Evolutionary conservation across 2,888 invertebrate species (phyloP), one percentile per base, ranked within the genome.

Genomic region (Zygaena filipendulae): DNA sequence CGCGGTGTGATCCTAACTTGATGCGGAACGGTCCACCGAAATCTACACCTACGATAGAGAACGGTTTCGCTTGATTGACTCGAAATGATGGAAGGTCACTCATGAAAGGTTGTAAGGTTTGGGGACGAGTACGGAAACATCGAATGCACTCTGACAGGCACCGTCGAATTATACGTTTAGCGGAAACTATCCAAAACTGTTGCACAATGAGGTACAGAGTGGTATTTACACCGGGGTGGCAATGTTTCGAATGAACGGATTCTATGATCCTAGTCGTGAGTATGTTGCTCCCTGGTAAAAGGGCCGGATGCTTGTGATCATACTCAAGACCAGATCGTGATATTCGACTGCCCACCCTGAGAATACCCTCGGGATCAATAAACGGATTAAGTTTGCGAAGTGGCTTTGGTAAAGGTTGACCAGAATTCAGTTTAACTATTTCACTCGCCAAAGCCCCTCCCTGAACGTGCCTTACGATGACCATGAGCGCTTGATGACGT

Each of bases 281-380:
- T 11, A n/a, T 10, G 21, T 18, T 19, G 27, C 18, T 29, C 10
- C 11, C 13, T 3, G 36, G 36, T 13, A 36, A 22, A 4, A 36
- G 16, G 5, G 25, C 32, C 2, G 36, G 36, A 23, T 32, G 36
- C 21, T 27, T 29, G 9, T 32, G 30, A 14, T 32, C 34, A 12
- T 21, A 37, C 21, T 29, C 32, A 9, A 37, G 13, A 2, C 34
- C 37, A 9, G 37, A 29, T n/a, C 32, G 25, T 6, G 30, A 25
- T 5, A 37, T 16, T n/a, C 37, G 25, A 13, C 37, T 34, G 24
- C 36, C 36, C 30, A 36, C 36, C 24, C 36, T 33, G 20, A 36
- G 33, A 8, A 36, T 12, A 20, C 37, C 33, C 9, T 24, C 20
- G 4, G 23, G 21, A 13, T 37, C 34, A 1, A 34, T 2, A 26